Evolutionary conservation across 2,113 vertebrate species (phyloP), one percentile per base, ranked within the genome.

Genomic region (Junco hyemalis): DNA sequence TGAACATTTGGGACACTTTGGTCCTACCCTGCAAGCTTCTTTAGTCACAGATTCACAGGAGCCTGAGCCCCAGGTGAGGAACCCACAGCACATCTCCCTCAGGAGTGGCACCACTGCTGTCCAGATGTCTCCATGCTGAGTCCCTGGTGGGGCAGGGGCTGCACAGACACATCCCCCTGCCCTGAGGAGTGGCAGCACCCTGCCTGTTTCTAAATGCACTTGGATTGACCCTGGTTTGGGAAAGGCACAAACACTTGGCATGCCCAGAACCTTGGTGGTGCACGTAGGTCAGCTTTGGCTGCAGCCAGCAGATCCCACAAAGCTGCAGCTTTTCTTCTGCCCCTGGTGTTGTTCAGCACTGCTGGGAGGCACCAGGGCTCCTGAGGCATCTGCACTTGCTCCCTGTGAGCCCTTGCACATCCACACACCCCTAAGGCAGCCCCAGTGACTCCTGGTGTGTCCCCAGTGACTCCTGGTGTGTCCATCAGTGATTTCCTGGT

Each of bases 121-220:
- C 54, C 65, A 69, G 10, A 31, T 4, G 0, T 38, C 54, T 23
- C 3, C 0, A 1, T 3, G 0, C 8, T 42, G 10, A 16, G 31
- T 31, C 48, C 14, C 54, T 83, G 68, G 0, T 3, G 3, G 36
- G 31, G 4, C 36, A 25, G 50, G 25, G 45, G 23, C 69, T 73
- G 50, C 61, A 26, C 4, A 5, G 33, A 59, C 11, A 42, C 14
- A 15, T 12, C 5, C 7, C 8, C 13, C 40, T 51, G 24, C 28
- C 50, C 59, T 20, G 21, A 3, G 6, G 44, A 81, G 45, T 0
- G 1, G 6, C 66, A 74, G 14, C 59, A 40, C 23, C 57, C 57
- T 56, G 8, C 48, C 70, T 24, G 12, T 53, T 7, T 1, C 31
- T 51, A 8, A n/a, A 11, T 33, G 29, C 18, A 22, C 14, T 11